A percentile compares a stretch with the other conserved stretches of the same genome.
Evolutionary conservation across 2,113 vertebrate species (phyloP).

Genomic region (Pandion haliaetus): DNA sequence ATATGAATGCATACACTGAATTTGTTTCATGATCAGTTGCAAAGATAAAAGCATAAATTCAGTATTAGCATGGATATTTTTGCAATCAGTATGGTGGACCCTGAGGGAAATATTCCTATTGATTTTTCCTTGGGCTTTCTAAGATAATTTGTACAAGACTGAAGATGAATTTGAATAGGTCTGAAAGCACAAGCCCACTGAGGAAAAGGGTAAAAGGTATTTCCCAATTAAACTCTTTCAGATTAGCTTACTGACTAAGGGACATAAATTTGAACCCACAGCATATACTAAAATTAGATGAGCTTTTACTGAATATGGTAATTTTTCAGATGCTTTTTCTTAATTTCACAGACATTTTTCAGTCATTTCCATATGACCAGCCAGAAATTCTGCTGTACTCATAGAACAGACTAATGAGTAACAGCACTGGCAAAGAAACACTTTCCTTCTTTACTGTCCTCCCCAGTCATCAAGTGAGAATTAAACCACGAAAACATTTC

Average conservation of each 20-base stretch:
- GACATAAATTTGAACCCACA: slow-evolving; percentile 10
- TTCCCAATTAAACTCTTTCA: slow-evolving; percentile 30
- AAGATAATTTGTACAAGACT: slow-evolving; percentile 26
- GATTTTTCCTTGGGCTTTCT: slow-evolving; percentile 49
- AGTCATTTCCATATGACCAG: background rate
- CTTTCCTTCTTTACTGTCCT: background rate
- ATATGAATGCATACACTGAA: background rate
- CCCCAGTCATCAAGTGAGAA: background rate
- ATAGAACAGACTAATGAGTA: background rate
- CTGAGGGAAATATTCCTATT: slow-evolving; percentile 31
- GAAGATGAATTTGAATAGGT: slow-evolving; percentile 30
- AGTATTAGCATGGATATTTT: slow-evolving; percentile 30
- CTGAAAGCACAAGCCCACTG: slow-evolving; percentile 25
- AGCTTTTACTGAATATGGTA: slow-evolving; percentile 8
- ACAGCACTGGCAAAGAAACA: background rate
- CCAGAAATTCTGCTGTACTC: background rate
- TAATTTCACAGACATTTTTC: slow-evolving; percentile 10
- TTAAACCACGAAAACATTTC: background rate
- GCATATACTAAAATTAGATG: slow-evolving; percentile 31
- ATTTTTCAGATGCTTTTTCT: slow-evolving; percentile 2
- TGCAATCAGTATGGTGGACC: background rate
- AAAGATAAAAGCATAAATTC: slow-evolving; percentile 10
- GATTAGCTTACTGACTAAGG: slow-evolving; percentile 10
- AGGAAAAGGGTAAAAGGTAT: slow-evolving; percentile 10
- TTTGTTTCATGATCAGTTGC: background rate